Base-by-base conservation (phyloP, 2,113 vertebrate species). In the Tetraodon nigroviridis region DNA sequence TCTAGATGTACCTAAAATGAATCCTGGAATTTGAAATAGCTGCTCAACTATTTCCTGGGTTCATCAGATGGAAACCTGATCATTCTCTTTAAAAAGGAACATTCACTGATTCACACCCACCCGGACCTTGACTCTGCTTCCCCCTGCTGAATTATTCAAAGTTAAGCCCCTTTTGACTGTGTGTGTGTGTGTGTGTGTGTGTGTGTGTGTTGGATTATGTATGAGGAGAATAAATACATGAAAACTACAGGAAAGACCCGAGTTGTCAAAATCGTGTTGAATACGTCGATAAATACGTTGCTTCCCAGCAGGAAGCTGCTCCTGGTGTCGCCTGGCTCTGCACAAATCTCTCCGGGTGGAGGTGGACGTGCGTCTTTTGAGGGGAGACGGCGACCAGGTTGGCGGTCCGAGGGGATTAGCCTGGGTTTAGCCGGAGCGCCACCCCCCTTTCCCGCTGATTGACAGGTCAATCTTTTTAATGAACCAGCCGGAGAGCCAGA, bases 391-490 rank as follows among this genome's bases (percentile, higher is more conserved):
- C 32, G 2, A 8, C 11, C 32, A 37, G 32, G 32, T 37, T 12
- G 32, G 32, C 11, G 32, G 12, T 7, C 32, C 32, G 32, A 37
- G 11, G 3, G 32, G 32, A 37, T 37, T 2, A 37, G 32, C 12
- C 10, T 10, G 8, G 32, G 8, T 10, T 37, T 37, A 37, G 32
- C 32, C n/a, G n/a, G 32, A 37, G 32, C 32, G 32, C 7, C 11
- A 12, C 32, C 10, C 10, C 1, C 10, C 8, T 37, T 12, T 37
- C 10, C 32, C n/a, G 0, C n/a, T 56, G 60, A 68, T 24, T 61
- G 71, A 50, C 55, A 27, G 37, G 24, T 64, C 46, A 2, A 22
- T 51, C 13, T 27, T 46, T 18, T 61, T 55, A 55, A 67, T 55
- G n/a, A 52, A 76, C 57, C 69, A 42, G 3, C 37, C 3, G 12